Conservation (phyloP, 2,797 vertebrate species). For the Setipinna tenuifilis region DNA sequence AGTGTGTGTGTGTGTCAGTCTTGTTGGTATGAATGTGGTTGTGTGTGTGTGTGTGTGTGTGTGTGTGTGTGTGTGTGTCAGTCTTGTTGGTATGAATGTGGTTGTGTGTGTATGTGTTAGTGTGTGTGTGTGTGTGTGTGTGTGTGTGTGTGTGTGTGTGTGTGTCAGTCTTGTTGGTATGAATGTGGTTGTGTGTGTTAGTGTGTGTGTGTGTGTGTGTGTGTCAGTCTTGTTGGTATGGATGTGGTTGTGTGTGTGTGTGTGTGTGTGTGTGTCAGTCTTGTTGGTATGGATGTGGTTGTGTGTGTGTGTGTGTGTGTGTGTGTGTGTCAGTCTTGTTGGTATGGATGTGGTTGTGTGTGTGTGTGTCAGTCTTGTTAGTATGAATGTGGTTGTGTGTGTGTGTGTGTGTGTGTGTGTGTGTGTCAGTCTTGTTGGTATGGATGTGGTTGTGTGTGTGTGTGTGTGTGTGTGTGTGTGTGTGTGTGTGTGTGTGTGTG, state of each 20-base stretch:
- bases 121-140: constrained; percentile 37
- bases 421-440: not conserved
- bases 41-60: constrained; percentile 35
- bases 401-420: not conserved
- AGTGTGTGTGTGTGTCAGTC: not conserved
- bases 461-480: no score
- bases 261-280: no score
- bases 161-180: not conserved
- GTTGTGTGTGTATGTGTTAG: constrained; percentile 31
- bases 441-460: not conserved
- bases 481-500: not conserved
- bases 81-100: no score
- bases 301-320: no score
- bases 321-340: no score
- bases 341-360: no score
- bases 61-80: constrained; percentile 31
- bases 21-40: not conserved
- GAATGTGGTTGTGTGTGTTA: not conserved
- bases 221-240: no score
- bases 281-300: no score
- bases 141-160: not conserved
- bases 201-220: constrained; percentile 35
- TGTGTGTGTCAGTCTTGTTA: no score
- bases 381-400: no score
- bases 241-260: constrained; percentile 36